Evolutionary conservation across 2,113 vertebrate genomes (phyloP).

Genomic region (Atherinomorus stipes): DNA sequence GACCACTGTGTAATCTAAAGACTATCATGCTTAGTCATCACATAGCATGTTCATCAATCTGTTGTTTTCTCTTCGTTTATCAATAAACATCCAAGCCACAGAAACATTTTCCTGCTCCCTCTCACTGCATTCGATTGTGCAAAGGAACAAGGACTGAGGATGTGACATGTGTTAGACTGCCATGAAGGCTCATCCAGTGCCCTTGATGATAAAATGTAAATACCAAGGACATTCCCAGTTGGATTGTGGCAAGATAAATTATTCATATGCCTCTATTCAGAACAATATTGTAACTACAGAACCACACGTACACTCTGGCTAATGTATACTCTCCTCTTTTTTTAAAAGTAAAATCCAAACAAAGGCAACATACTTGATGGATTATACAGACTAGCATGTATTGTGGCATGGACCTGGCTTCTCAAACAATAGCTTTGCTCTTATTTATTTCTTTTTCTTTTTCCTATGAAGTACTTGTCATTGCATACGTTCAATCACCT

Average conservation of each 20-base stretch:
- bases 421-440: conserved; percentile 42
- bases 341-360: conserved; percentile 78
- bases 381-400: conserved; percentile 39
- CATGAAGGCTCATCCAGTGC: conserved; percentile 68
- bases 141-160: conserved; percentile 48
- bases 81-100: conserved; percentile 29
- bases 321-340: conserved; percentile 69
- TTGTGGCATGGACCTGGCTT: conserved; percentile 59
- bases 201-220: conserved; percentile 87
- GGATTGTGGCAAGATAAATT: conserved; percentile 82
- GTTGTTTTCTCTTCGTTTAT: conserved; percentile 43
- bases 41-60: conserved; percentile 54
- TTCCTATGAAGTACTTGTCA: conserved; percentile 9
- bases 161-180: conserved; percentile 74
- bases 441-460: no score
- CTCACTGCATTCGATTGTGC: conserved; percentile 45
- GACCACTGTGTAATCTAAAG: conserved; percentile 31
- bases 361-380: conserved; percentile 66
- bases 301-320: conserved; percentile 63
- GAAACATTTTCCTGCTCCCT: conserved; percentile 39
- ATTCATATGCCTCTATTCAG: conserved; percentile 81
- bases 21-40: conserved; percentile 45
- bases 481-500: conserved; percentile 43
- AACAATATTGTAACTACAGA: conserved; percentile 77
- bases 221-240: conserved; percentile 83